phyloP scores from a whole-genome alignment of 2,113 vertebrate species.

The Catharus fuscescens region DNA sequence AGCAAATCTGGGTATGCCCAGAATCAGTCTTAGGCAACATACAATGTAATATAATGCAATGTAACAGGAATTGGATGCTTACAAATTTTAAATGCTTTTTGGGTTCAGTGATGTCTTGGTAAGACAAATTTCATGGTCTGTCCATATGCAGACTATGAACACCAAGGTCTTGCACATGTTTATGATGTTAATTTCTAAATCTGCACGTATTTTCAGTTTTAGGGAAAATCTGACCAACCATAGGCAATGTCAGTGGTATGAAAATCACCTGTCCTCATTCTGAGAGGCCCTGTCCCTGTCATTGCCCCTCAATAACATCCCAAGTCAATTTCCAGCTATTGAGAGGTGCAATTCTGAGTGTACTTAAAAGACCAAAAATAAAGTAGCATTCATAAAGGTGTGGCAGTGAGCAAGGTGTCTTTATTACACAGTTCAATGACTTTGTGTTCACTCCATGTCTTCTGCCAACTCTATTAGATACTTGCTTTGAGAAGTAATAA shows the following conservation, averaged over 20 bases:
- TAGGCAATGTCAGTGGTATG: neutral
- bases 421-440: slow-evolving; percentile 14
- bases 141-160: neutral
- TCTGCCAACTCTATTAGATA: slow-evolving; percentile 26
- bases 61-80: neutral
- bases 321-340: neutral
- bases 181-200: neutral
- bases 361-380: neutral
- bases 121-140: neutral
- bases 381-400: neutral
- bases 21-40: neutral
- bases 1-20: neutral
- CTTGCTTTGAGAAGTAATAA: neutral
- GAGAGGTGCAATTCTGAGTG: neutral
- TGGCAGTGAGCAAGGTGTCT: neutral
- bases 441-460: neutral
- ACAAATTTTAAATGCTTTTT: neutral
- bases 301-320: neutral
- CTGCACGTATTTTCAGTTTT: neutral
- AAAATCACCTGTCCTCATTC: neutral
- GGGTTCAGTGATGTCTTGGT: neutral
- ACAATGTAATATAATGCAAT: neutral
- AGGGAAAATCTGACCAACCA: neutral
- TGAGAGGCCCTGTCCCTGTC: neutral
- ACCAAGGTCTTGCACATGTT: neutral